Base-by-base conservation (phyloP, 2,797 vertebrate genomes). In the Mormyrus hasselquistii region DNA sequence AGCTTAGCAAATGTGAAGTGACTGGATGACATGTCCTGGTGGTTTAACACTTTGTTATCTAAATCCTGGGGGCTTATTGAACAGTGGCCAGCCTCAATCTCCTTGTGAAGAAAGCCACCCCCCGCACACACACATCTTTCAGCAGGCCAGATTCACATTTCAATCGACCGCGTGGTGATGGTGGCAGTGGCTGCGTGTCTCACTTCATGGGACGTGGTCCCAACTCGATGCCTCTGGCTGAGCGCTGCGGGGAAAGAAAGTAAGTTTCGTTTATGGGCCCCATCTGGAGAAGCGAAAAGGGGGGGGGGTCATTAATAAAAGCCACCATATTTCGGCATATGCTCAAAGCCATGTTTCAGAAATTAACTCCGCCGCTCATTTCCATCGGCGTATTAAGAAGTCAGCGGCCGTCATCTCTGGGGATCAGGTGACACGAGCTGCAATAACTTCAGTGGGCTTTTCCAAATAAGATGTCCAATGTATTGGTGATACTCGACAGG, bases 1-100 rank as follows among this genome's bases (percentile, higher is more conserved):
- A 91, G 92, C 91, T 94, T 92, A 95, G 90, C 90, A 92, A 94
- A 95, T 93, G 92, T 89, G 91, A 93, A 89, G 90, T 93, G 93
- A 94, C 94, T 93, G 90, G 88, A 91, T 87, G 91, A 73, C 85
- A 92, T 91, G 91, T 90, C 86, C 87, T 92, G 89, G 90, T 90
- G 92, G 65, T 92, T 92, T 94, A 91, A 90, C 92, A 92, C 91
- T 91, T 91, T 90, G 90, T 91, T 90, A 89, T 94, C 90, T 94
- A 91, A 91, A 91, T 93, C 86, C 89, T 76, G 69, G 86, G 62
- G 79, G 86, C 88, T 89, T 87, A 86, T 89, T 89, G 88, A 52
- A 86, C 90, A 90, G 89, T 89, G 89, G 89, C 89, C 89, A 89
- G 84, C 52, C 85, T 49, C 87, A 87, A 87, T 87, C 89, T 87